A percentile compares a stretch with the other conserved stretches of the same genome.
phyloP scores from a whole-genome alignment of 1,140 invertebrate species.

The Tetragnatha versicolor region DNA sequence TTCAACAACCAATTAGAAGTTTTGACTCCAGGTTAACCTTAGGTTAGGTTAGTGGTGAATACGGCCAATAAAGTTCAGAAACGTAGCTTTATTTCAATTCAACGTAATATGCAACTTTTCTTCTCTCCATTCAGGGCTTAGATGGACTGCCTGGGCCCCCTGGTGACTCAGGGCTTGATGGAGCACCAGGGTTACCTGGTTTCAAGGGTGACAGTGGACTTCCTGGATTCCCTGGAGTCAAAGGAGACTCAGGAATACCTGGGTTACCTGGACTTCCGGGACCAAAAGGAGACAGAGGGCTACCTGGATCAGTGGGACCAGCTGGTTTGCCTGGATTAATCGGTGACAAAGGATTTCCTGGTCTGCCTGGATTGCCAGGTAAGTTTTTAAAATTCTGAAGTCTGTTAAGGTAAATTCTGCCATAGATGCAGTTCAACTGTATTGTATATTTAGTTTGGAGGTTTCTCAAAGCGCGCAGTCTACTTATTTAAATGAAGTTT shows the following conservation, averaged over 20 bases:
- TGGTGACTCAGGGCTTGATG: conserved; percentile 72
- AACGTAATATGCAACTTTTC: not conserved
- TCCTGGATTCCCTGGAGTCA: conserved; percentile 65
- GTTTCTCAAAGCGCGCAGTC: no score
- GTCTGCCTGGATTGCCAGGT: conserved; percentile 59
- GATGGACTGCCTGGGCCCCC: conserved; percentile 59
- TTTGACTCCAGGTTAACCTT: no score
- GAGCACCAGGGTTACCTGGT: conserved; percentile 70
- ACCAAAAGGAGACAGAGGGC: conserved; percentile 80
- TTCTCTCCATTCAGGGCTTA: conserved; percentile 58
- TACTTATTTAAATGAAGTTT: no score
- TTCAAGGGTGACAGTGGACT: conserved; percentile 62
- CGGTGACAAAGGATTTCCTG: conserved; percentile 51
- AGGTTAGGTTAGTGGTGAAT: no score
- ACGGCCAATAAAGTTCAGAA: no score
- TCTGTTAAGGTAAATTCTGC: no score
- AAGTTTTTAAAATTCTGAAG: no score
- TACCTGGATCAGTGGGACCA: conserved; percentile 72
- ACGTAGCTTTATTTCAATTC: no score
- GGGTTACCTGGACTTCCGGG: conserved; percentile 64
- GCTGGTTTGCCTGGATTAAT: conserved; percentile 47
- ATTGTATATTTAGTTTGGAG: no score
- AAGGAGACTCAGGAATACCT: conserved; percentile 40
- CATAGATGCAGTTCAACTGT: no score
- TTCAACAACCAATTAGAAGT: no score